A percentile compares a stretch with the other conserved stretches of the same genome.
Conservation (phyloP, 2,113 vertebrate species). For the Rhabdornis inornatus region DNA sequence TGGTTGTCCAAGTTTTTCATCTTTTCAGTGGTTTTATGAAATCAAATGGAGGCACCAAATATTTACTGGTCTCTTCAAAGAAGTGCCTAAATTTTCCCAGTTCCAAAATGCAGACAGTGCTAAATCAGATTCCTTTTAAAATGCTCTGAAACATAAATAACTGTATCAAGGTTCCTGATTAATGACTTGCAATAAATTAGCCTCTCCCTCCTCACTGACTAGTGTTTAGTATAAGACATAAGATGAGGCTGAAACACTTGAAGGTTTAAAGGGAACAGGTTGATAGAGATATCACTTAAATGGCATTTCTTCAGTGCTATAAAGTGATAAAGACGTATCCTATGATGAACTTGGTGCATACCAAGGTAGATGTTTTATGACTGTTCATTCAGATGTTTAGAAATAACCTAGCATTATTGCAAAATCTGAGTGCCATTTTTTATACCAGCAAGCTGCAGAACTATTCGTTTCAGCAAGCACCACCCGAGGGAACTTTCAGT, state of each 20-base stretch:
- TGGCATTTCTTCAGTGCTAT: not conserved
- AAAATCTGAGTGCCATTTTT: slow-evolving; percentile 4
- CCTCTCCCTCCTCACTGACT: not conserved
- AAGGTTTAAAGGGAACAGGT: not conserved
- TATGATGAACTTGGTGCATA: not conserved
- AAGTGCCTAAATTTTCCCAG: not conserved
- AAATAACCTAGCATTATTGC: slow-evolving; percentile 1
- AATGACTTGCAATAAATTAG: not conserved
- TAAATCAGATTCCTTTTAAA: not conserved
- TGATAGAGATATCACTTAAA: not conserved
- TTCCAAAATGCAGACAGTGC: not conserved
- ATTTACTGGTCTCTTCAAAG: not conserved
- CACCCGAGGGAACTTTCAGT: slow-evolving; percentile 17
- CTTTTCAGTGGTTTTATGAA: not conserved
- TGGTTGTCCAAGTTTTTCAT: not conserved
- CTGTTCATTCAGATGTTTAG: not conserved
- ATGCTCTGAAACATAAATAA: not conserved
- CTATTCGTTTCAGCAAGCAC: slow-evolving; percentile 18
- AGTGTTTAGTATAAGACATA: not conserved
- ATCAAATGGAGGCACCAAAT: not conserved
- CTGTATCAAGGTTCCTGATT: not conserved
- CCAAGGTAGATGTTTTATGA: not conserved
- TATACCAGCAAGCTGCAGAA: slow-evolving; percentile 10
- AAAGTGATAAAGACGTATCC: not conserved
- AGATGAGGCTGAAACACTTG: not conserved